Conservation (phyloP, 1,140 invertebrate genomes). For the Yoshiicerus persimilis region DNA sequence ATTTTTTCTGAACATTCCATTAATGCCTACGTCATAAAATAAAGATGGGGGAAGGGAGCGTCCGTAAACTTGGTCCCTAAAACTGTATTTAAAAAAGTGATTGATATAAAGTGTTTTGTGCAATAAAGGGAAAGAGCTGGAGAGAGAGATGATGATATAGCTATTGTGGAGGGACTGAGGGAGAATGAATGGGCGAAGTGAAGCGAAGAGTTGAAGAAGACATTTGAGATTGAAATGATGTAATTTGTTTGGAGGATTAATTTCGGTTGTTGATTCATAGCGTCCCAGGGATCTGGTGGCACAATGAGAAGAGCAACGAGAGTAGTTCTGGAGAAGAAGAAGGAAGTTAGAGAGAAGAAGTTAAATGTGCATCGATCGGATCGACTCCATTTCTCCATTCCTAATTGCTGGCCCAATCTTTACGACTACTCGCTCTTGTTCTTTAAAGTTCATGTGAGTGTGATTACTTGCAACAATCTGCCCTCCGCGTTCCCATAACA, state of each 20-base stretch:
- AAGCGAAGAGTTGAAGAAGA: not conserved
- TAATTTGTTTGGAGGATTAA: conserved; percentile 48
- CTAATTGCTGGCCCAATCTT: not conserved
- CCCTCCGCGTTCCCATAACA: not conserved
- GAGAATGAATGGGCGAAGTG: not conserved
- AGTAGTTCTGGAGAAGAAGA: no score
- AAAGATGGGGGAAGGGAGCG: no score
- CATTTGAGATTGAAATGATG: conserved; percentile 35
- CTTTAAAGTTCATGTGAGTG: not conserved
- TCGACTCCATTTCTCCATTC: no score
- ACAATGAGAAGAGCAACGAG: no score
- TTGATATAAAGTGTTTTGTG: no score
- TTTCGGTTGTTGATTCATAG: conserved; percentile 42
- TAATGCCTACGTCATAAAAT: no score
- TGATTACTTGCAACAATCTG: not conserved
- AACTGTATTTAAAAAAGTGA: no score
- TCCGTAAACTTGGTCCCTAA: no score
- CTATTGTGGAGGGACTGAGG: not conserved
- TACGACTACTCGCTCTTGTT: no score
- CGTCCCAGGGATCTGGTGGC: not conserved
- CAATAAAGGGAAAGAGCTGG: no score
- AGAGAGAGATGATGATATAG: not conserved
- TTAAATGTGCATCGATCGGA: not conserved
- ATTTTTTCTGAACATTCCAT: no score
- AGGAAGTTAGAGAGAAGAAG: no score